A percentile compares a stretch with the other conserved stretches of the same genome.
Evolutionary conservation across 1,140 invertebrate genomes (phyloP).

Genomic region (Lycorma delicatula): DNA sequence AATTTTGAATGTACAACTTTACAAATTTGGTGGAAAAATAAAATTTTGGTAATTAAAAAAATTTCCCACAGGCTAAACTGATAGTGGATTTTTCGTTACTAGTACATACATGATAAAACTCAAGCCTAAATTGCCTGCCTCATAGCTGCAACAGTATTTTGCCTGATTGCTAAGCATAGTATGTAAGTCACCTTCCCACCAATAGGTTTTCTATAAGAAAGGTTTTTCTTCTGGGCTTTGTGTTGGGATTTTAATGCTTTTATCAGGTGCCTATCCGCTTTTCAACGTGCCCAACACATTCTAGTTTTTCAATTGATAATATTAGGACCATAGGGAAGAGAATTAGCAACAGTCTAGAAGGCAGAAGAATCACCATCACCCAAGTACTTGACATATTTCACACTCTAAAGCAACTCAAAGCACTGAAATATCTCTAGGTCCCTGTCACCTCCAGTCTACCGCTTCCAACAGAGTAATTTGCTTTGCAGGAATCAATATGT

Average conservation of each 20-base stretch:
- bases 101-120: conserved; percentile 10
- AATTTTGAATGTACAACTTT: no score
- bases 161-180: background rate
- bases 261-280: conserved; percentile 1
- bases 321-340: conserved; percentile 7
- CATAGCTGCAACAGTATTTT: conserved; percentile 2
- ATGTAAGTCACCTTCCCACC: background rate
- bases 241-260: background rate
- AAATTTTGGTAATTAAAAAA: no score
- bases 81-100: conserved; percentile 13
- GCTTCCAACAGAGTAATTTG: conserved; percentile 20
- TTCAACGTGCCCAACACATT: conserved; percentile 14
- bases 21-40: no score
- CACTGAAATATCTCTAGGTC: conserved; percentile 22
- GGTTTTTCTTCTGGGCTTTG: conserved; percentile 1
- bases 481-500: conserved; percentile 16
- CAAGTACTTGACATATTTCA: conserved; percentile 19
- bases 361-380: conserved; percentile 20
- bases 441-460: conserved; percentile 23
- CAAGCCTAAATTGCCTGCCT: conserved; percentile 13
- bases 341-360: background rate
- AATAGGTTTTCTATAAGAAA: background rate
- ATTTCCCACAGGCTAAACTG: conserved; percentile 29
- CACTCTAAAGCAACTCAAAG: conserved; percentile 11
- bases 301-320: conserved; percentile 8